Base-by-base conservation (phyloP, 2,888 invertebrate species). In the Stenichneumon culpator region DNA sequence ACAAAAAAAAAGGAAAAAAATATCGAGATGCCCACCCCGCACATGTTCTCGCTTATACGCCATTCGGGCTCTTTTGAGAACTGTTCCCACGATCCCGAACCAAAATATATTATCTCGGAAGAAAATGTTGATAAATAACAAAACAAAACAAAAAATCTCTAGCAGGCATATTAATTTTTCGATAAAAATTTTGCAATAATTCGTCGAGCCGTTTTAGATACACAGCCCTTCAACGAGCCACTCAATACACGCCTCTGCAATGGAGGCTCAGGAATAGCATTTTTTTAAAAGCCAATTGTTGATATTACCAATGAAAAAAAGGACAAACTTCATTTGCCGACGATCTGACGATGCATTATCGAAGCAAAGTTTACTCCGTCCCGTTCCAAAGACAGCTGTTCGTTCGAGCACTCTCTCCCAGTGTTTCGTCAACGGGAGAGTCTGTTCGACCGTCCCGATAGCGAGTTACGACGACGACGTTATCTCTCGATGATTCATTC, bases 401-500 rank as follows among this genome's bases (percentile, higher is more conserved):
- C 44, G 22, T 54, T 50, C 19, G 22, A 3, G 54, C 28, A 11
- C 39, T 39, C 39, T 63, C 44, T 63, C 47, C 50, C 50, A 63
- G 63, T 44, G 44, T 85, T 79, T 72, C 65, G 68, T 75, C 52
- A 52, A 22, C 52, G 25, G 60, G 68, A 60, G 82, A 78, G 80
- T 54, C 47, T 60, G 67, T 77, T 86, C 80, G 77, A 36, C 39
- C 19, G 57, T 54, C 19, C n/a, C 57, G 84, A 80, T 84, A 86
- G 70, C 39, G 80, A 80, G 80, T 54, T 57, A 72, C 70, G 65
- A 82, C 85, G 88, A 87, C 88, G 80, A 85, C 81, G 84, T 88
- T 90, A 89, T 90, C 90, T 90, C 90, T 87, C 74, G 86, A 82
- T 87, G 90, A 90, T 88, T 91, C 90, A 87, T 88, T 89, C 82